phyloP scores from a whole-genome alignment of 2,888 invertebrate species.

The Tribolium freemani region DNA sequence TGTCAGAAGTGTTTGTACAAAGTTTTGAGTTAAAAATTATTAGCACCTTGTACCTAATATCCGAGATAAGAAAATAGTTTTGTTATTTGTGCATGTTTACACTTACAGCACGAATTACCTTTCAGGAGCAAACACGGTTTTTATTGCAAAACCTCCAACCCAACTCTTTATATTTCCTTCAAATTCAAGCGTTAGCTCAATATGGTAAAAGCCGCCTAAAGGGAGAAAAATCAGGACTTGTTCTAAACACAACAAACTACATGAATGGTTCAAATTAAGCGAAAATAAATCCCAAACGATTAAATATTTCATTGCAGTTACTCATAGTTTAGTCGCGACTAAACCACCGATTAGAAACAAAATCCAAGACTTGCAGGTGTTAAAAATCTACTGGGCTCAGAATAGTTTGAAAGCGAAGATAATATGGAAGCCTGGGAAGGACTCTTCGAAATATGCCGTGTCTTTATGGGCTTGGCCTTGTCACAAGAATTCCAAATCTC shows the following conservation, averaged over 20 bases:
- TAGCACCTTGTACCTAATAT: background rate
- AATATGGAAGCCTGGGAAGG: conserved; percentile 59
- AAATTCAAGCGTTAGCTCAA: conserved; percentile 82
- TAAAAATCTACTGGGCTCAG: conserved; percentile 62
- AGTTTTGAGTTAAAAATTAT: background rate
- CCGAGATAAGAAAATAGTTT: background rate
- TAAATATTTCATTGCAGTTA: conserved; percentile 30
- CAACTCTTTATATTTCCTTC: conserved; percentile 82
- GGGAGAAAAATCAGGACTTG: conserved; percentile 79
- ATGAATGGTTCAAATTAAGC: conserved; percentile 59
- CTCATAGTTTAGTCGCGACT: conserved; percentile 38
- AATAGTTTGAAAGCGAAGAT: conserved; percentile 63
- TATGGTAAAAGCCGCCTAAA: conserved; percentile 78
- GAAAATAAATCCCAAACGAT: background rate
- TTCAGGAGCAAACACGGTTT: conserved; percentile 75
- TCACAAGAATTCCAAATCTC: conserved; percentile 65
- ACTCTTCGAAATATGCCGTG: conserved; percentile 59
- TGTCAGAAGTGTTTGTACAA: background rate
- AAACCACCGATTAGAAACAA: conserved; percentile 40
- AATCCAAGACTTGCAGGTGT: conserved; percentile 62
- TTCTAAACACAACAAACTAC: conserved; percentile 78
- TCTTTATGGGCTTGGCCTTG: conserved; percentile 65
- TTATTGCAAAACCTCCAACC: conserved; percentile 77
- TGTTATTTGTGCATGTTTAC: background rate
- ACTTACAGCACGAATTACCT: conserved; percentile 13